Evolutionary conservation across 2,113 vertebrate species (phyloP), one percentile per base, ranked within the genome.

Genomic region (Campylomormyrus numenius): DNA sequence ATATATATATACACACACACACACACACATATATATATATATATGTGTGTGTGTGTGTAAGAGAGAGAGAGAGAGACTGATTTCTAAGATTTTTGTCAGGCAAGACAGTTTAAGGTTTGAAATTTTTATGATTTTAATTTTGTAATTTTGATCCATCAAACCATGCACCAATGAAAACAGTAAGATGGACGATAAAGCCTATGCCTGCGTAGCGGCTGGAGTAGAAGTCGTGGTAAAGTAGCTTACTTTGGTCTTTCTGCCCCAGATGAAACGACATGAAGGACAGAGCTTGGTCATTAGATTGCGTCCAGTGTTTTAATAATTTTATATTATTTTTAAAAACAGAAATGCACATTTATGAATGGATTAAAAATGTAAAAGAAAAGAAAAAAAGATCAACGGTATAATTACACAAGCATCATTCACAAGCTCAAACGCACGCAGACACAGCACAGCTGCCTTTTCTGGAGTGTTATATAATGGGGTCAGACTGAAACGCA

Each of bases 231-330:
- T 24, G 53, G 35, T 88, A 45, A 45, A 88, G 87, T 88, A 88
- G 19, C 88, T 88, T 56, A 58, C 87, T 58, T 88, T 88, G 9
- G 53, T 46, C 24, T 70, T 70, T 88, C 62, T 88, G 19, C 52
- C 56, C 35, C 87, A 58, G 35, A 87, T 87, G 85, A n/a, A 87
- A 53, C 87, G 15, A 42, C 39, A 49, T 45, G 52, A 62, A 66
- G 53, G 35, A 62, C 53, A 62, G n/a, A 10, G 83, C 48, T 87
- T 31, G 85, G 13, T 39, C 21, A 45, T 85, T 85, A 46, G 42
- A n/a, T 48, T 13, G 83, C 45, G n/a, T 85, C 45, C 83, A 85
- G 19, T 85, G 19, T 48, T 85, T 85, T 48, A 46, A 46, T 85
- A 3, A 11, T 85, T n/a, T 21, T 85, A 48, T 46, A n/a, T 48